Percentiles rank a stretch among this genome's conserved stretches.
phyloP scores from a whole-genome alignment of 1,140 invertebrate species.

The Leptonema lineaticorne region DNA sequence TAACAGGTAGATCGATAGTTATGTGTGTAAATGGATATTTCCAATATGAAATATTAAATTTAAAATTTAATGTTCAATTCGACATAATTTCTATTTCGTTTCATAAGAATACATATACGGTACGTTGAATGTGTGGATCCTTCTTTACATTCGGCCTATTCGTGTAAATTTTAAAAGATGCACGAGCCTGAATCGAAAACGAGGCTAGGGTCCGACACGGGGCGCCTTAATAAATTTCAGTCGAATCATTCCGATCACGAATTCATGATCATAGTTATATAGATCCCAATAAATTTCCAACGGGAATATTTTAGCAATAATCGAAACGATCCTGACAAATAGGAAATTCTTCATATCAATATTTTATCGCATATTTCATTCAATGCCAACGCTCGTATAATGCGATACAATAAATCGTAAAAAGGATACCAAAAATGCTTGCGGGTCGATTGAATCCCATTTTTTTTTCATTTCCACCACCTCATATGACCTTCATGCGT shows the following conservation, averaged over 20 bases:
- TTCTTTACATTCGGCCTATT: slow-evolving; percentile 3
- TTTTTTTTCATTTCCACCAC: too few species aligned
- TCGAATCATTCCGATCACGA: slow-evolving; percentile 27
- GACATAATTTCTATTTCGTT: too few species aligned
- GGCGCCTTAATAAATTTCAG: slow-evolving; percentile 11
- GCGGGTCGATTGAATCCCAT: too few species aligned
- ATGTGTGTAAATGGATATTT: too few species aligned
- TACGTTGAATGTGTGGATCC: too few species aligned
- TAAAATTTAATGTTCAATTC: not conserved
- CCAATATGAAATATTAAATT: not conserved
- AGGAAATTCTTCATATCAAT: not conserved
- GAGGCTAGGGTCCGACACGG: not conserved
- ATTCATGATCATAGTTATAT: slow-evolving; percentile 19
- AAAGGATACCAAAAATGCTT: too few species aligned
- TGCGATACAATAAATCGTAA: too few species aligned
- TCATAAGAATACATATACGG: too few species aligned
- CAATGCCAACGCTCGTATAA: too few species aligned
- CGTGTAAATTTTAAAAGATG: slow-evolving; percentile 25
- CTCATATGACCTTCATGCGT: too few species aligned
- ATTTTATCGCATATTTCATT: not conserved
- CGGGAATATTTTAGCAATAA: slow-evolving; percentile 5
- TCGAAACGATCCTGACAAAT: slow-evolving; percentile 4
- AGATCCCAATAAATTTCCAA: not conserved
- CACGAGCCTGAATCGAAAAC: slow-evolving; percentile 25
- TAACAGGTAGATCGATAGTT: too few species aligned